Base-by-base conservation (phyloP, 1,140 invertebrate species). In the Drosophila murphyi region DNA sequence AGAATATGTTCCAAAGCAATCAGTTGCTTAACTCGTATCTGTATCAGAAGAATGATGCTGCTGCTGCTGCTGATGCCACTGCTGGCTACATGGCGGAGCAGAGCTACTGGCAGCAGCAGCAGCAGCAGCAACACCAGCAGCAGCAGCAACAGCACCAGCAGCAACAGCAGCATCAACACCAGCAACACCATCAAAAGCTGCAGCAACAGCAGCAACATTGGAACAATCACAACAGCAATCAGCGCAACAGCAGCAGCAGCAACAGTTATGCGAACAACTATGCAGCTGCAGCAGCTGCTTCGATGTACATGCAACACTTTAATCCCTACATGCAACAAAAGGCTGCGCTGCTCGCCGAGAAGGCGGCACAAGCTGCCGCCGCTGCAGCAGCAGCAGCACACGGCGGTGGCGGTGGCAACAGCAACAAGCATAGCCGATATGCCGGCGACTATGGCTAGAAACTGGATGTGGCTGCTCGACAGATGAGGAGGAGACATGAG, bases 251-350 rank as follows among this genome's bases (percentile, higher is more conserved):
- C 43, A 39, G 7, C 72, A 59, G 55, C 67, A 76, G 41, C 55
- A 76, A 48, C 57, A 89, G 51, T 43, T 90, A 83, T 50, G 78
- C 78, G 34, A 90, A 90, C 65, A 89, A 86, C 47, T 86, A 89
- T 71, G 82, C 79, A 6, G 82, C 82, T 5, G 83, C 83, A 51
- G 83, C 83, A 35, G 85, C 85, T 31, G 85, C 85, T 29, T 85
- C 85, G 7, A 89, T 89, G 86, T 89, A 89, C 78, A 89, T 89
- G 86, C 85, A 89, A 56, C 83, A 88, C 52, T 88, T 88, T n/a
- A 88, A 88, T 88, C 85, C 85, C 41, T 88, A 88, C 50, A 88
- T 88, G 85, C 85, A 88, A 62, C 83, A 88, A 10, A 88, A 88
- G 73, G 85, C 85, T 3, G 83, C 83, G 5, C 32, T 88, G 59